Percentiles rank a stretch among this genome's conserved stretches.
phyloP scores from a whole-genome alignment of 2,888 invertebrate species.

The Drosophila basisetae region DNA sequence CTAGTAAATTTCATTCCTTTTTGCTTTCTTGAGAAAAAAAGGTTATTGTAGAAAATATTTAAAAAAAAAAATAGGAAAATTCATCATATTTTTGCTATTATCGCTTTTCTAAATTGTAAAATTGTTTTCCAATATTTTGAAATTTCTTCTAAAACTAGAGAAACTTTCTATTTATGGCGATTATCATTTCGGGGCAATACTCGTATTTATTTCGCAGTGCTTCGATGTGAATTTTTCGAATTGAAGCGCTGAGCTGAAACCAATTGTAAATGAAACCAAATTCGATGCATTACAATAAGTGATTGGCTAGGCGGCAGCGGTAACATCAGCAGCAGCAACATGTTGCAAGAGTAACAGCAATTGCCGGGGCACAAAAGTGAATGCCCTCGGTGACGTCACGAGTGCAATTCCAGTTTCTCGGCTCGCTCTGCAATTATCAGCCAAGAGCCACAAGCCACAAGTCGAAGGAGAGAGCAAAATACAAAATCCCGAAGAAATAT shows the following conservation, averaged over 20 bases:
- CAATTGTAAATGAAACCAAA: constrained; percentile 54
- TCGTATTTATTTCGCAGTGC: background rate
- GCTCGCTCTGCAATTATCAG: constrained; percentile 62
- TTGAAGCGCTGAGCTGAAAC: constrained; percentile 28
- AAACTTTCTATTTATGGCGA: background rate
- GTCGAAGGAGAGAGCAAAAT: constrained; percentile 73
- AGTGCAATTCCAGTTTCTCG: constrained; percentile 65
- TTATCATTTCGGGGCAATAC: background rate
- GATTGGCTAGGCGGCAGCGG: constrained; percentile 47
- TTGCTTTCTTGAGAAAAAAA: no score
- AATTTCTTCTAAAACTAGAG: background rate
- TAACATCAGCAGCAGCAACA: constrained; percentile 33
- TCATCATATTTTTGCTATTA: no score
- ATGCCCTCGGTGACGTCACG: constrained; percentile 80
- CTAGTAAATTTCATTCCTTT: background rate
- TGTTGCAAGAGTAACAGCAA: constrained; percentile 15
- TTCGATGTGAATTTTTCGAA: constrained; percentile 75
- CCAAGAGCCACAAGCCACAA: constrained; percentile 8
- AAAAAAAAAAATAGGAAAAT: no score
- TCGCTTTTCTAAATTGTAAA: no score
- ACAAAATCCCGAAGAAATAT: constrained; percentile 82
- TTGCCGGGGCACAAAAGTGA: constrained; percentile 66
- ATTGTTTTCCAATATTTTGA: background rate
- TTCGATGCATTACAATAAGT: constrained; percentile 49
- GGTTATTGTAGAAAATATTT: no score